These are phyloP conservation scores for Lemur catta DNA, from an alignment of 2,797 vertebrate species.

Conservation along the genomic window DNA sequence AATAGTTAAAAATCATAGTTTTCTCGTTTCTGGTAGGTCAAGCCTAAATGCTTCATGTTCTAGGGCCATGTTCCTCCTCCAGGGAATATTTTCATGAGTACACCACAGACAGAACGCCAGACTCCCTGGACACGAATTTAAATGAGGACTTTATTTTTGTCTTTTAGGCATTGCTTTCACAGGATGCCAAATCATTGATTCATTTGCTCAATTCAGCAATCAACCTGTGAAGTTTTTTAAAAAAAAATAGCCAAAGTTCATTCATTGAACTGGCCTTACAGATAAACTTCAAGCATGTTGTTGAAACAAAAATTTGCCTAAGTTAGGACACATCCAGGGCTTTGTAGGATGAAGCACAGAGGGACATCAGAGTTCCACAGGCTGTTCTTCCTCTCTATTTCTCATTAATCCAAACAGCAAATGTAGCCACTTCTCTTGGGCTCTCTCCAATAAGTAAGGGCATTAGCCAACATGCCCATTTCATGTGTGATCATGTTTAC, in stretches of 20 bases:
- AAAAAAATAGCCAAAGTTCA: neutral
- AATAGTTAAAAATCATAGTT: neutral
- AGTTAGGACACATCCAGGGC: neutral
- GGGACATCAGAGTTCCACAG: neutral
- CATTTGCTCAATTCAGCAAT: constrained; percentile 40
- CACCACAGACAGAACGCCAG: neutral
- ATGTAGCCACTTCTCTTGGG: neutral
- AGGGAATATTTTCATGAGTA: neutral
- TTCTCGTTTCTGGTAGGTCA: neutral
- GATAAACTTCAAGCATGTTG: neutral
- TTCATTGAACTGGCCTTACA: neutral
- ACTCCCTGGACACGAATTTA: neutral
- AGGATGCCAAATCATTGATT: neutral
- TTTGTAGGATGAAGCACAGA: neutral
- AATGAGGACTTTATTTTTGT: neutral
- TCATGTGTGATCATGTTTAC: neutral
- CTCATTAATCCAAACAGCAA: neutral
- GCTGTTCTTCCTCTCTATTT: neutral
- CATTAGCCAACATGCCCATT: neutral
- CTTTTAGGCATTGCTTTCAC: neutral
- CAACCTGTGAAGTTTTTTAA: neutral
- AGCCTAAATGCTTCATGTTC: neutral
- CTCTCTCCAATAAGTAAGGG: neutral
- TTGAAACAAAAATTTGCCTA: neutral
- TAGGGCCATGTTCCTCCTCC: neutral